phyloP scores from a whole-genome alignment of 2,888 invertebrate species.

The Lasioglossum leucozonium region DNA sequence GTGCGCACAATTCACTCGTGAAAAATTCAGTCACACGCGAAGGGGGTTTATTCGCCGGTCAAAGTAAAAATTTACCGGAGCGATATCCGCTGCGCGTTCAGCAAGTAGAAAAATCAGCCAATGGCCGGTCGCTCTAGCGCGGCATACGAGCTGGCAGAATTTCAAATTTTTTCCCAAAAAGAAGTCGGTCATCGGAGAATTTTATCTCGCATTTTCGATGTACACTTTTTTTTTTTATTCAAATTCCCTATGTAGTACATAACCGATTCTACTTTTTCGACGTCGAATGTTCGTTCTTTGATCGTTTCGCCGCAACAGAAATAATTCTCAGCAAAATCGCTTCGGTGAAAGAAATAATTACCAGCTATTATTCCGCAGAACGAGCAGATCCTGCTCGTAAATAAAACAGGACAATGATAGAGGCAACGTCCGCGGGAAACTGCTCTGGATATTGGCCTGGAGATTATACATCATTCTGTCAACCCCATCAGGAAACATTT shows the following conservation, averaged over 20 bases:
- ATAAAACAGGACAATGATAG: background rate
- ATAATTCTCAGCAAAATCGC: background rate
- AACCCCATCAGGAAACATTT: constrained; percentile 53
- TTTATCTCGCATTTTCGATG: background rate
- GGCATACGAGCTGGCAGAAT: background rate
- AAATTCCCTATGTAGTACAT: background rate
- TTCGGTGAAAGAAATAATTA: background rate
- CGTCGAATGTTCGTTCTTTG: background rate
- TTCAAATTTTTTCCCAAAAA: background rate
- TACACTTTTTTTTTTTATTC: background rate
- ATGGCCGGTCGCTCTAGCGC: background rate
- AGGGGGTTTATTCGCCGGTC: background rate
- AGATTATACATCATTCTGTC: constrained; percentile 67
- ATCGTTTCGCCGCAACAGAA: background rate
- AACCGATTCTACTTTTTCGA: background rate
- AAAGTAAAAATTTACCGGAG: background rate
- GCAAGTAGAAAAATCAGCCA: background rate
- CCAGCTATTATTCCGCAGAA: background rate
- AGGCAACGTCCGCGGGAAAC: background rate
- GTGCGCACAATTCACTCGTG: background rate
- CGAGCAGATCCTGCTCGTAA: background rate
- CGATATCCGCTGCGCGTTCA: background rate
- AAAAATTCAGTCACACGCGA: background rate
- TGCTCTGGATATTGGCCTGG: constrained; percentile 24
- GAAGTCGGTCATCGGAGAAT: background rate